Evolutionary conservation across 2,888 invertebrate species (phyloP).

Genomic region (Ophioninae sp.): DNA sequence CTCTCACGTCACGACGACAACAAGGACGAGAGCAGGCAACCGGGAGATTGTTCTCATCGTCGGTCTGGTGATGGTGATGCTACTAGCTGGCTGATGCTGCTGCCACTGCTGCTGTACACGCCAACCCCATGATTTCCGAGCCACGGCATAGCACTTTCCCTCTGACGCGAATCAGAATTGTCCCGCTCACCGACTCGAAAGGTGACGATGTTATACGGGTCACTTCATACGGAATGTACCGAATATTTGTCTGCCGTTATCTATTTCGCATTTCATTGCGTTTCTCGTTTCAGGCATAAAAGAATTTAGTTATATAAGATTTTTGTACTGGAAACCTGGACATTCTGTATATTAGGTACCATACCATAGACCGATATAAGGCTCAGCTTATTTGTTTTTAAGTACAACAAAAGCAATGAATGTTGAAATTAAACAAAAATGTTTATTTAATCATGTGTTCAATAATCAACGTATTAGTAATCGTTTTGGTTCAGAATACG

Average conservation of each 20-base stretch:
- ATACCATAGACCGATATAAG: too few relatives aligned
- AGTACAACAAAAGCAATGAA: too few relatives aligned
- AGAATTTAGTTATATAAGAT: too few relatives aligned
- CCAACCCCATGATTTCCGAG: conserved; percentile 59
- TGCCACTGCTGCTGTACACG: conserved; percentile 39
- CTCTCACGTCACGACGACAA: conserved; percentile 54
- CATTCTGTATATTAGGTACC: too few relatives aligned
- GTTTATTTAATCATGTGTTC: too few relatives aligned
- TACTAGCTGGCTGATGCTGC: conserved; percentile 22
- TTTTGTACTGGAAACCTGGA: too few relatives aligned
- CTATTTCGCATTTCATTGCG: neutral
- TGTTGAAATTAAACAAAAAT: too few relatives aligned
- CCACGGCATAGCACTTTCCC: conserved; percentile 40
- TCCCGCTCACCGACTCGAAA: conserved; percentile 36
- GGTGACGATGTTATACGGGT: conserved; percentile 6
- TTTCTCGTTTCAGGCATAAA: too few relatives aligned
- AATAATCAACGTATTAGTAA: too few relatives aligned
- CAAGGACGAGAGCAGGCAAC: conserved; percentile 47
- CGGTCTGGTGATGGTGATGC: conserved; percentile 28
- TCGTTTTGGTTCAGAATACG: too few relatives aligned
- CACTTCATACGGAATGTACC: neutral
- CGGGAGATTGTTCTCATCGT: conserved; percentile 51
- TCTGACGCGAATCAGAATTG: conserved; percentile 48
- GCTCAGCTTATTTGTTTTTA: too few relatives aligned
- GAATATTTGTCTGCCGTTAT: neutral